Evolutionary conservation across 2,797 vertebrate species (phyloP).

Genomic region (Eospalax fontanierii): DNA sequence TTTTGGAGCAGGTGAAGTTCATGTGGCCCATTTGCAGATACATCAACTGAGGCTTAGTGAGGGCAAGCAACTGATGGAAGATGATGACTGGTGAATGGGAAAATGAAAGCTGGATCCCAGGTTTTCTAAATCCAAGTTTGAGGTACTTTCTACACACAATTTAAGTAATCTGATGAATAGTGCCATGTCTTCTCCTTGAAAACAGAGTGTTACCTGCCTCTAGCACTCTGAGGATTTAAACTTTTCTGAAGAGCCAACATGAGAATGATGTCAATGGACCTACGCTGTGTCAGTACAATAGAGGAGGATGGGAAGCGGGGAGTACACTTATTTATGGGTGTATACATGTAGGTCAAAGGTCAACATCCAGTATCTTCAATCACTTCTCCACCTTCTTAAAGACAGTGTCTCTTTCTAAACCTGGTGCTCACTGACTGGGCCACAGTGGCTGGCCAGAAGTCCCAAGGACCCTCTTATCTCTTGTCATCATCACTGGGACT

Average conservation of each 20-base stretch:
- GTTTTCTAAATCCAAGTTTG: slow-evolving; percentile 19
- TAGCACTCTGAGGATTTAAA: not conserved
- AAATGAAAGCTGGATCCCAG: not conserved
- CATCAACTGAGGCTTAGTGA: not conserved
- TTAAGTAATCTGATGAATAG: not conserved
- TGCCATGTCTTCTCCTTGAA: not conserved
- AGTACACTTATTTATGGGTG: too few species aligned
- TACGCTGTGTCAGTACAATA: not conserved
- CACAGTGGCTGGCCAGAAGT: not conserved
- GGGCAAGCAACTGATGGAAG: not conserved
- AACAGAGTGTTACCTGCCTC: not conserved
- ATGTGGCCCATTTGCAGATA: not conserved
- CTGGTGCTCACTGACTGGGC: too few species aligned
- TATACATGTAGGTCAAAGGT: too few species aligned
- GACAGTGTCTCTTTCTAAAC: too few species aligned
- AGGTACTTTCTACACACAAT: not conserved
- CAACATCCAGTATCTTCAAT: too few species aligned
- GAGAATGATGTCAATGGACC: not conserved
- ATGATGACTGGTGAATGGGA: not conserved
- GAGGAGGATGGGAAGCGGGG: not conserved
- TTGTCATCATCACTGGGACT: too few species aligned
- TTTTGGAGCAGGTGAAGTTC: too few species aligned
- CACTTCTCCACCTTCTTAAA: too few species aligned
- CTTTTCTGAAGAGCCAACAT: not conserved
- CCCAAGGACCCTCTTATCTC: too few species aligned